Base-by-base conservation (phyloP, 2,888 invertebrate genomes). In the Iselma pallidipennis region DNA sequence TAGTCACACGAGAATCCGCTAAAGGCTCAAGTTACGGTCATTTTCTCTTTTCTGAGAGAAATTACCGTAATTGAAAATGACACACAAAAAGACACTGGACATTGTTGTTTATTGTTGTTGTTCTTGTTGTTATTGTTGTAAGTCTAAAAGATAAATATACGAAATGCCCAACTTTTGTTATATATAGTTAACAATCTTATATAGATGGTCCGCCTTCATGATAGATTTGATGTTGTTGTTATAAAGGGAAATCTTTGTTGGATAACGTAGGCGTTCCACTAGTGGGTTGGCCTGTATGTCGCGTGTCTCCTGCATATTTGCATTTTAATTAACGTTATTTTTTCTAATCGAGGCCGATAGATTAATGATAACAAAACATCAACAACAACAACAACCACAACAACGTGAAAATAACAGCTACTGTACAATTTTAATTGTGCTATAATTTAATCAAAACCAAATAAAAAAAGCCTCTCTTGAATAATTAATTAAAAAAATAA, bases 11-110 rank as follows among this genome's bases (percentile, higher is more conserved):
- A 45, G 45, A 45, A 45, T 45, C 45, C 23, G 57, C 60, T 60
- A 45, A 60, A 60, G 64, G 64, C 60, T 60, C 55, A 29, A 53
- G 54, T 55, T 62, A 63, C 63, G 60, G 63, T 63, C 60, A 63
- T 60, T 60, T 57, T 62, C 62, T 55, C 55, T 58, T 45, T 29
- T 51, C 21, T 45, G 12, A 51, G 29, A 62, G 57, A 61, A 54
- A 61, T 61, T 57, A 61, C 54, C 52, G 61, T 61, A 61, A 61
- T 61, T 57, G 57, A 45, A 49, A 23, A 56, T 56, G 56, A 31
- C 56, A 56, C 48, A 28, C 49, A 29, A 49, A 56, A 29, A 48
- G 6, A 49, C 16, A 29, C 26, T 25, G 26, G 50, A 50, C 50
- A 19, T 50, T 50, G 26, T 50, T 50, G 25, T 50, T 23, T 7